These are phyloP conservation scores for Peromyscus leucopus DNA, from an alignment of 2,113 vertebrate genomes.

Conservation along the genomic window DNA sequence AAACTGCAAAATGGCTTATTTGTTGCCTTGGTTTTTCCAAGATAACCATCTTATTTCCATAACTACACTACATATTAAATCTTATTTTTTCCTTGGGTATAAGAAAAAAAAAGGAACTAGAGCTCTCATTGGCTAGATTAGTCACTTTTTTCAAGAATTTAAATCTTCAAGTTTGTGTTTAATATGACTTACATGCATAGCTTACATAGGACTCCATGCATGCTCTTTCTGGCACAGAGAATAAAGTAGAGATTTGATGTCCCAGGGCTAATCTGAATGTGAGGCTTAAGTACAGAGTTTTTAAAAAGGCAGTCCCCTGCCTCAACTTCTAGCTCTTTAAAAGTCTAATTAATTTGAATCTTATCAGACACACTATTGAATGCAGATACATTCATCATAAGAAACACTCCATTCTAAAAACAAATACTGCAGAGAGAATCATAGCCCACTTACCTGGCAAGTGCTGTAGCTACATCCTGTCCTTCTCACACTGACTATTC, in stretches of 20 bases:
- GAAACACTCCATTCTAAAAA: not conserved
- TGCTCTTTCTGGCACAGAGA: not conserved
- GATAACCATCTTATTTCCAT: not conserved
- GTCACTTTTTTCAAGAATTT: not conserved
- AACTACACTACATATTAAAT: not conserved
- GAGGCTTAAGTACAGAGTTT: not conserved
- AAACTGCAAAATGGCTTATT: not conserved
- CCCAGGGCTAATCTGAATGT: not conserved
- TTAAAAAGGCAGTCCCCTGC: not conserved
- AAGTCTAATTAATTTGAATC: not conserved
- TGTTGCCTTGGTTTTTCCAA: not conserved
- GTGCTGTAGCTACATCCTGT: not conserved
- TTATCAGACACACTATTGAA: not conserved
- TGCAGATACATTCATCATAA: not conserved
- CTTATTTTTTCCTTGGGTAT: not conserved
- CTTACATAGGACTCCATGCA: not conserved
- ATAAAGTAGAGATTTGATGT: not conserved
- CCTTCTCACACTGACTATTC: not conserved
- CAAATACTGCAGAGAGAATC: not conserved
- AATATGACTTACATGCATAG: not conserved
- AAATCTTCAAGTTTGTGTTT: not conserved
- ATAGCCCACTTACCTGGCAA: not conserved
- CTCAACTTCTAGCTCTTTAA: not conserved
- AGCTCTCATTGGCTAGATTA: not conserved
- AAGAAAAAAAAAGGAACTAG: not conserved